Evolutionary conservation across 2,113 vertebrate genomes (phyloP), one percentile per base, ranked within the genome.

Genomic region (Pao palembangensis): DNA sequence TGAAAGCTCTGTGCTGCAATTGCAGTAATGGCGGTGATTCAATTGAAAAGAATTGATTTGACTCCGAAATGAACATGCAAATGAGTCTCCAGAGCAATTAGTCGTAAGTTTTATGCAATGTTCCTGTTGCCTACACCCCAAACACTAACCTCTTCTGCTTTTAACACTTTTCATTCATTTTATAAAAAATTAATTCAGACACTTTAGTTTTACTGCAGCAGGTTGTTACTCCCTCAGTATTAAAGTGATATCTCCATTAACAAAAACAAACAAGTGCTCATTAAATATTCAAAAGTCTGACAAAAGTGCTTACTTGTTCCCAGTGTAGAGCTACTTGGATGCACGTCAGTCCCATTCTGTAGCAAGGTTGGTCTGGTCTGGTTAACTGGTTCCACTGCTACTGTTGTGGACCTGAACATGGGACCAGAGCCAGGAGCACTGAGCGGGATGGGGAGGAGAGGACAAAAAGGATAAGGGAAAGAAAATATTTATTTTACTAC

Each of bases 331-430:
- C 53, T 12, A 55, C 65, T 63, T 0, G 54, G 10, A 12, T 17
- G 50, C 21, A 74, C 28, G 63, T 71, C 58, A 46, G 57, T 67
- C 78, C 79, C 60, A 56, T 72, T 78, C 64, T 63, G 77, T 52
- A 46, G 53, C 0, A 51, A 64, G 55, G 50, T 46, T 11, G 62
- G 64, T 53, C 68, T 21, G 52, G 38, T 54, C 51, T 67, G 75
- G 49, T 18, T 52, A 0, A n/a, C 52, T 17, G 75, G 79, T 31
- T 88, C 86, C 1, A 89, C 80, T 0, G 88, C 86, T 34, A 89
- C 88, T 0, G 88, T 89, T 34, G 88, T 89, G 66, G 83, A 84
- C 31, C 88, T 63, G 57, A 89, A 89, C 88, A 87, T 89, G n/a
- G 88, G 88, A 0, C 88, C 88, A 19, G 80, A 84, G 48, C 88